Percentiles rank a stretch among this genome's conserved stretches.
Evolutionary conservation across 2,888 invertebrate genomes (phyloP).

Genomic region (Syritta pipiens): DNA sequence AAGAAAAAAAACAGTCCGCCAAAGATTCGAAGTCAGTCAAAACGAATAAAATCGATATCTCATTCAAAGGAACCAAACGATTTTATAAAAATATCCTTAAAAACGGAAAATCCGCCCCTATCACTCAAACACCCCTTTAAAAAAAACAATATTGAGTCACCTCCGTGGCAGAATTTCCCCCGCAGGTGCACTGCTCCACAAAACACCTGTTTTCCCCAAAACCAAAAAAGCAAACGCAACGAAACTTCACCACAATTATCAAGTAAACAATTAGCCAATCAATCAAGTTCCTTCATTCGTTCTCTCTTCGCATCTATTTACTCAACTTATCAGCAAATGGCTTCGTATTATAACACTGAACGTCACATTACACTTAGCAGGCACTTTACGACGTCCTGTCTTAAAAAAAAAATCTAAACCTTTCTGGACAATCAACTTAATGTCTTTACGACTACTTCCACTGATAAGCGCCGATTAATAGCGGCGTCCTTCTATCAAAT

Average conservation of each 20-base stretch:
- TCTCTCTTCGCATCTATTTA: background rate
- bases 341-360: constrained; percentile 17
- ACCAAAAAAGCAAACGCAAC: background rate
- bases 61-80: too few species aligned
- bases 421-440: too few species aligned
- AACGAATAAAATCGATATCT: too few species aligned
- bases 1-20: too few species aligned
- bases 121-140: background rate
- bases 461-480: too few species aligned
- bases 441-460: background rate
- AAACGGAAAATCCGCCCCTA: too few species aligned
- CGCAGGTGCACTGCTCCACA: background rate
- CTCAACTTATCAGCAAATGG: constrained; percentile 37
- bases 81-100: too few species aligned
- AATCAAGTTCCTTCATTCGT: constrained; percentile 12
- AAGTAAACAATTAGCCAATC: constrained; percentile 26
- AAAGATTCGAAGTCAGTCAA: too few species aligned
- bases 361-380: constrained; percentile 43
- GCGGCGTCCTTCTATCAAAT: too few species aligned
- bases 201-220: constrained; percentile 9
- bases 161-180: background rate
- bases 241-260: background rate
- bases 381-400: constrained; percentile 4
- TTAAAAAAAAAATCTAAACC: too few species aligned
- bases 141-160: background rate